Conservation (phyloP, 2,888 invertebrate genomes). For the Deilephila elpenor region DNA sequence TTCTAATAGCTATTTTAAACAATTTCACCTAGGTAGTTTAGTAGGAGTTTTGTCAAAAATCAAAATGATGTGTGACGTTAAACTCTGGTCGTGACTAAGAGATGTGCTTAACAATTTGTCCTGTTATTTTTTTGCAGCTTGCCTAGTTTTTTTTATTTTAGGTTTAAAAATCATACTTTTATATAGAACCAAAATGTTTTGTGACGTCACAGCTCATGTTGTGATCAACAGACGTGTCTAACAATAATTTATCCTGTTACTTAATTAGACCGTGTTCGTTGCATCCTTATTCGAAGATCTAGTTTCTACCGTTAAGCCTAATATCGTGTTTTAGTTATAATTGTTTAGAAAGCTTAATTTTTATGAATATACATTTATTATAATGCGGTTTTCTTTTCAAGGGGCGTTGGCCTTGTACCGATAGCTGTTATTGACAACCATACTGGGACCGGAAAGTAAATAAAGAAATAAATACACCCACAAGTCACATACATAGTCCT, state of each 20-base stretch:
- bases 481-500: too few relatives aligned
- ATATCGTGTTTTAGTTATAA: not conserved
- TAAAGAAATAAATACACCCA: too few relatives aligned
- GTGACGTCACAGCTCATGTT: not conserved
- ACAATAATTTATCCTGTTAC: conserved; percentile 6
- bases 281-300: not conserved
- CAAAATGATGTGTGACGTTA: conserved; percentile 42
- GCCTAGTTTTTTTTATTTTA: not conserved
- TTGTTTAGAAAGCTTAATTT: not conserved
- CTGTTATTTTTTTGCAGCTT: not conserved
- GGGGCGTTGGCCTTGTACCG: too few relatives aligned
- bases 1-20: not conserved
- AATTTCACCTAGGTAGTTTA: not conserved
- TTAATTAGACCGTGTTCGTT: not conserved
- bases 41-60: conserved; percentile 38
- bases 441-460: too few relatives aligned
- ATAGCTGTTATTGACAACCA: too few relatives aligned
- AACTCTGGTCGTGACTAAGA: not conserved
- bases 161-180: too few relatives aligned
- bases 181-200: not conserved
- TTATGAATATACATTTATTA: not conserved
- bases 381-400: too few relatives aligned
- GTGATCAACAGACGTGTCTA: not conserved
- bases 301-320: not conserved
- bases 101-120: not conserved